phyloP scores from a whole-genome alignment of 1,140 invertebrate genomes.

The Ruditapes philippinarum region DNA sequence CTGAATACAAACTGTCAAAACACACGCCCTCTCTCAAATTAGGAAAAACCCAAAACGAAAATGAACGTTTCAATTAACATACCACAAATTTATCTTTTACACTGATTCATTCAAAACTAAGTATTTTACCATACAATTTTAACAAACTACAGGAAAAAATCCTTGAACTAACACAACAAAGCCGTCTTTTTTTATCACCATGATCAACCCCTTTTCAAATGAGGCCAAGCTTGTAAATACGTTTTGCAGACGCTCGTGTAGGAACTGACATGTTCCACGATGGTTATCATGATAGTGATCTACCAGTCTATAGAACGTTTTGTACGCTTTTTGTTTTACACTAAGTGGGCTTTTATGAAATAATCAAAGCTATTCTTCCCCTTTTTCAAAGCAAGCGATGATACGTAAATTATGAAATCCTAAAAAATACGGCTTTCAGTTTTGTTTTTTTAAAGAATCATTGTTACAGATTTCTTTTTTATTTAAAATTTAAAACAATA shows the following conservation, averaged over 20 bases:
- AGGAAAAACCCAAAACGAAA: background rate
- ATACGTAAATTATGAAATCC: background rate
- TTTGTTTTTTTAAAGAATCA: too few species aligned
- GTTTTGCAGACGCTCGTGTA: background rate
- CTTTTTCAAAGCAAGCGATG: background rate
- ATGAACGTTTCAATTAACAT: slow-evolving; percentile 1
- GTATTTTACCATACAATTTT: too few species aligned
- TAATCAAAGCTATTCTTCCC: background rate
- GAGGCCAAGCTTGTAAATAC: background rate
- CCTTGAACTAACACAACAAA: slow-evolving; percentile 5
- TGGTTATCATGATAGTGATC: background rate
- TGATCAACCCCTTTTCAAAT: slow-evolving; percentile 6
- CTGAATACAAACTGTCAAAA: background rate
- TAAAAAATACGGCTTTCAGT: too few species aligned
- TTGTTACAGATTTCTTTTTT: too few species aligned
- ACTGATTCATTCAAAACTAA: background rate
- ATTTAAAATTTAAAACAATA: too few species aligned
- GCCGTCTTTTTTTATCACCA: background rate
- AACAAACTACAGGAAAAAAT: background rate
- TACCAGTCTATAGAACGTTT: background rate
- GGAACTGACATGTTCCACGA: slow-evolving; percentile 5
- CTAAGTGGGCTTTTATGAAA: background rate
- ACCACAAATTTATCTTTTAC: background rate
- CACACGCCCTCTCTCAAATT: background rate
- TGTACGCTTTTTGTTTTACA: background rate